These are phyloP conservation scores for Lepas anatifera DNA, from an alignment of 2,888 invertebrate species.

Conservation along the genomic window DNA sequence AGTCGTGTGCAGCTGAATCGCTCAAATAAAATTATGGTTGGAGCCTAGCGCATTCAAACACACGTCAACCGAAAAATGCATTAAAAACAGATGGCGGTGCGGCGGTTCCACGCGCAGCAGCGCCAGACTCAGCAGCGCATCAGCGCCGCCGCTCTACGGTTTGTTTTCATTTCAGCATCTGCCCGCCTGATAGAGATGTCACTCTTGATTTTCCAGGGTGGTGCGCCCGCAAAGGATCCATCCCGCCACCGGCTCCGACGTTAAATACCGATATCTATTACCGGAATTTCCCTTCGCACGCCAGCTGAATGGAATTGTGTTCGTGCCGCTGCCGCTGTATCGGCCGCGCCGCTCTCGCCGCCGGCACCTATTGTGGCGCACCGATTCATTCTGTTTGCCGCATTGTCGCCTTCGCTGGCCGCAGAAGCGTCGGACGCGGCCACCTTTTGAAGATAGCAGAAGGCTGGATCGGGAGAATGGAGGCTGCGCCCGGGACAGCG, in stretches of 20 bases:
- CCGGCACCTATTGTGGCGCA: neutral
- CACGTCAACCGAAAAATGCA: slow-evolving; percentile 1
- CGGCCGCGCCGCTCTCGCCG: neutral
- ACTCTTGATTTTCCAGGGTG: slow-evolving; percentile 11
- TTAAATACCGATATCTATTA: slow-evolving; percentile 11
- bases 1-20: no score
- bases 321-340: neutral
- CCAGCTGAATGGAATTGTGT: slow-evolving; percentile 6
- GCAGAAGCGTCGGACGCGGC: neutral
- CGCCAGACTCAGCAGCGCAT: no score
- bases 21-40: no score
- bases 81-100: neutral
- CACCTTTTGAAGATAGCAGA: slow-evolving; percentile 8
- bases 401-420: neutral
- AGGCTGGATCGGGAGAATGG: slow-evolving; percentile 5
- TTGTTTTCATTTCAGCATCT: slow-evolving; percentile 12
- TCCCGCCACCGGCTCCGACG: neutral
- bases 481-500: neutral
- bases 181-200: slow-evolving; percentile 4
- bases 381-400: slow-evolving; percentile 8
- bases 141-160: neutral
- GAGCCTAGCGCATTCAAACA: neutral
- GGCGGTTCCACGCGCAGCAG: neutral
- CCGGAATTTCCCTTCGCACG: slow-evolving; percentile 11
- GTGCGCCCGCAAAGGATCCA: slow-evolving; percentile 9